Percentiles rank a stretch among this genome's conserved stretches.
Evolutionary conservation across 2,113 vertebrate species (phyloP).

Genomic region (Festucalex cinctus): DNA sequence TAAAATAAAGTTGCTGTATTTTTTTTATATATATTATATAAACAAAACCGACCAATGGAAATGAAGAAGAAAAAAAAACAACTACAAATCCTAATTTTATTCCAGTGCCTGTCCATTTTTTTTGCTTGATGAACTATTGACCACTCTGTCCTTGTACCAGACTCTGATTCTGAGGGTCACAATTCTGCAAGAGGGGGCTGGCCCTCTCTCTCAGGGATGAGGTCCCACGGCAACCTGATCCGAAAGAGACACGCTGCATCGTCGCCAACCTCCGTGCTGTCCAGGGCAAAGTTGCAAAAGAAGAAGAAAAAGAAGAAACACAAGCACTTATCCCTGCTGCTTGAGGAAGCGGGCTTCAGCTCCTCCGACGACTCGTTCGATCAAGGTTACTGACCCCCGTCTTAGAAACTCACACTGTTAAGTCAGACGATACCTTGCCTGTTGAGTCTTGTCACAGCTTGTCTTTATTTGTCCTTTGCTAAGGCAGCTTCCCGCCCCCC

Average conservation of each 20-base stretch:
- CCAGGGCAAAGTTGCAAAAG: slow-evolving; percentile 75
- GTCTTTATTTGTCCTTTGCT: slow-evolving; percentile 37
- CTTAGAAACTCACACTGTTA: slow-evolving; percentile 36
- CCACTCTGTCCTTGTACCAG: slow-evolving; percentile 72
- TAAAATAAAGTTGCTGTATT: too few relatives aligned
- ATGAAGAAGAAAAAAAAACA: too few relatives aligned
- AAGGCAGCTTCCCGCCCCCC: slow-evolving; percentile 32
- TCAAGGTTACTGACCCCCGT: slow-evolving; percentile 94
- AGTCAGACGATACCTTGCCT: slow-evolving; percentile 33
- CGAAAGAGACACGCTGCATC: slow-evolving; percentile 71
- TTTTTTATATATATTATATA: too few relatives aligned
- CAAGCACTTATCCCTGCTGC: slow-evolving; percentile 89
- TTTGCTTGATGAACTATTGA: slow-evolving; percentile 33
- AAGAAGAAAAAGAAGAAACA: slow-evolving; percentile 74
- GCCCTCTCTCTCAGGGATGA: slow-evolving; percentile 75
- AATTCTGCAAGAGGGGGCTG: slow-evolving; percentile 82
- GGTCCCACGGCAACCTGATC: slow-evolving; percentile 60
- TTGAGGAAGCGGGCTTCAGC: slow-evolving; percentile 85
- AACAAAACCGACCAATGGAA: too few relatives aligned
- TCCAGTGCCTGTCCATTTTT: background rate
- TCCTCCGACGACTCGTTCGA: slow-evolving; percentile 97
- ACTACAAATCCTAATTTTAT: too few relatives aligned
- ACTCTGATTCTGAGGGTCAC: slow-evolving; percentile 93
- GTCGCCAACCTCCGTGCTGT: slow-evolving; percentile 70
- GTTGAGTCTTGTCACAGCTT: slow-evolving; percentile 30